Conservation (phyloP, 2,797 vertebrate species). For the Todus mexicanus region DNA sequence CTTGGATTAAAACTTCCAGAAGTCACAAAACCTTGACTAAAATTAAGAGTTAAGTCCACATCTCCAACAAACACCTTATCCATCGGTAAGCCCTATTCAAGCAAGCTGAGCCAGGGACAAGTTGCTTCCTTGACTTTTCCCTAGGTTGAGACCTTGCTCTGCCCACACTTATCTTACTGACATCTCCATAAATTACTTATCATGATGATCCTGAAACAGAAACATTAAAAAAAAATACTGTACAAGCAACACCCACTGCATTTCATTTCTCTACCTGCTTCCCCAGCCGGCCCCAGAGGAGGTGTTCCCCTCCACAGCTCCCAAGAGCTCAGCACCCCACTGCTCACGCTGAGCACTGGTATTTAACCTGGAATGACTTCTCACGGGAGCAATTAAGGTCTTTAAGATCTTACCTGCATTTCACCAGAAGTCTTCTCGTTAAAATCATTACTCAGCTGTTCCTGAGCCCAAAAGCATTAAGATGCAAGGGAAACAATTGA, state of each 20-base stretch:
- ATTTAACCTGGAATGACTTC: slow-evolving; percentile 56
- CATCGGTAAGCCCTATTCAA: not conserved
- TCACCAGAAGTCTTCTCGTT: slow-evolving; percentile 62
- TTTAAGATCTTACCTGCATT: slow-evolving; percentile 55
- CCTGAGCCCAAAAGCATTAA: slow-evolving; percentile 57
- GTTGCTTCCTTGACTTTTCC: not conserved
- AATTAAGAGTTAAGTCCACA: not conserved
- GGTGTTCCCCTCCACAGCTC: not conserved
- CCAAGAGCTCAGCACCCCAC: not conserved
- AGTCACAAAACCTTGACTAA: not conserved
- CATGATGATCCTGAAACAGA: not conserved
- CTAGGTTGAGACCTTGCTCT: not conserved
- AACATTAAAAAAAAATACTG: not conserved
- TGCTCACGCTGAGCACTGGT: slow-evolving; percentile 18
- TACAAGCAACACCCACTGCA: not conserved
- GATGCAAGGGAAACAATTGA: slow-evolving; percentile 53
- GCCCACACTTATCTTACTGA: not conserved
- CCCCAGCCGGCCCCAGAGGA: not conserved
- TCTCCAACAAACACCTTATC: not conserved
- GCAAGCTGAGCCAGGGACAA: not conserved
- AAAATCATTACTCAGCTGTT: slow-evolving; percentile 58
- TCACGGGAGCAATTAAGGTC: slow-evolving; percentile 57
- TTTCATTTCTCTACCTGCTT: not conserved
- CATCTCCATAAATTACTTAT: not conserved
- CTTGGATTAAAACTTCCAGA: not conserved